Percentiles rank a stretch among this genome's conserved stretches.
Evolutionary conservation across 2,888 invertebrate genomes (phyloP).

Genomic region (Mellilla xanthometata): DNA sequence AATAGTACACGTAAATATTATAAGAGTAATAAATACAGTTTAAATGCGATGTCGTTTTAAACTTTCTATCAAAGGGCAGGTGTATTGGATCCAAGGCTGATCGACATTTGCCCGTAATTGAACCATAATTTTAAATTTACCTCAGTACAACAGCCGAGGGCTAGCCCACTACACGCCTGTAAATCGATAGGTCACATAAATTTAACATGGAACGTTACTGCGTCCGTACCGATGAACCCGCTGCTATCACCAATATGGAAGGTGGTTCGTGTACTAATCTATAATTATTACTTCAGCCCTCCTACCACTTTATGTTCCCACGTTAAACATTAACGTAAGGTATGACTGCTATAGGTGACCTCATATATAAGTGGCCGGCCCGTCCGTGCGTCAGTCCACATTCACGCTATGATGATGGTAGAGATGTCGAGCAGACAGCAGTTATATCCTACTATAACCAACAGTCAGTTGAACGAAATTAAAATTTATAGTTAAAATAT

Average conservation of each 20-base stretch:
- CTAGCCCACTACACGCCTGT: slow-evolving; percentile 7
- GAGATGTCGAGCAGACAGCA: slow-evolving; percentile 73
- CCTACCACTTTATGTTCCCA: slow-evolving; percentile 43
- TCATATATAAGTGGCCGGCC: slow-evolving; percentile 14
- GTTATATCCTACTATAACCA: slow-evolving; percentile 59
- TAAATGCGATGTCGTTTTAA: too few species aligned
- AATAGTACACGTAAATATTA: too few species aligned
- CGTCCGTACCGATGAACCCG: slow-evolving; percentile 3
- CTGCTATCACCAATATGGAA: slow-evolving; percentile 8
- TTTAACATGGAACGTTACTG: slow-evolving; percentile 15
- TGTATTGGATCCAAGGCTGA: too few species aligned
- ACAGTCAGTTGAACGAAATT: slow-evolving; percentile 36
- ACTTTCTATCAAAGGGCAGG: too few species aligned
- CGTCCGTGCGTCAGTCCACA: slow-evolving; percentile 28
- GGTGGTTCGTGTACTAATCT: not conserved
- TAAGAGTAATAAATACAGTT: too few species aligned
- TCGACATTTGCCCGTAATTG: too few species aligned
- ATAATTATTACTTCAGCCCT: not conserved
- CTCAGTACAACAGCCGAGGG: slow-evolving; percentile 4
- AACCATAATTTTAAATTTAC: not conserved
- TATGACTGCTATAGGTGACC: not conserved
- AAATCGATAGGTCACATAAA: slow-evolving; percentile 4
- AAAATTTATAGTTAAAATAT: too few species aligned
- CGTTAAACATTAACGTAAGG: slow-evolving; percentile 54
- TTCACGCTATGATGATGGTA: slow-evolving; percentile 43